Evolutionary conservation across 2,797 vertebrate species (phyloP).

Genomic region (Calcarius lapponicus): DNA sequence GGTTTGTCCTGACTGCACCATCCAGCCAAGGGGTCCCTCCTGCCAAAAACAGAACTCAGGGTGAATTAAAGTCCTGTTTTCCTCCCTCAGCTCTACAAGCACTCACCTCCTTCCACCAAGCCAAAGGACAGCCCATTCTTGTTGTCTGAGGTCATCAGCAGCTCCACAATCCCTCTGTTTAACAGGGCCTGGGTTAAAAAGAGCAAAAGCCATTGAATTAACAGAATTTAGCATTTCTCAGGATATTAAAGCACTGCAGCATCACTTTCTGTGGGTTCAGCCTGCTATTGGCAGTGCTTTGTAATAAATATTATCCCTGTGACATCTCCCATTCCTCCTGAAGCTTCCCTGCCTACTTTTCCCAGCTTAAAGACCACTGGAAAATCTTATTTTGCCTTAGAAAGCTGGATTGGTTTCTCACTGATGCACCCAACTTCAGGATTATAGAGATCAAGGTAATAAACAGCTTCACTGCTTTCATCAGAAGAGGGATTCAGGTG

Average conservation of each 20-base stretch:
- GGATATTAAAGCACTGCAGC: neutral
- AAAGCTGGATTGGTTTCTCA: neutral
- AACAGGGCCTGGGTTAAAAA: slow-evolving; percentile 81
- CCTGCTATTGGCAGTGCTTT: neutral
- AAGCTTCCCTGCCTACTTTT: neutral
- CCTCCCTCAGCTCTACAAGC: neutral
- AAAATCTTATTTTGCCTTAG: neutral
- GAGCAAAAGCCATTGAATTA: neutral
- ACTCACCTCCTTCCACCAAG: slow-evolving; percentile 84
- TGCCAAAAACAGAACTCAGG: neutral
- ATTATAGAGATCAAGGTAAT: neutral
- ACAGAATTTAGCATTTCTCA: neutral
- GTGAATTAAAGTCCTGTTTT: neutral
- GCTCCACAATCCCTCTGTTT: slow-evolving; percentile 85
- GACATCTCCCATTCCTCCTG: neutral
- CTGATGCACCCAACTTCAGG: neutral
- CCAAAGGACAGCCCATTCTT: slow-evolving; percentile 78
- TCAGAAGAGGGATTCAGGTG: neutral
- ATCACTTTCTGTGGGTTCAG: neutral
- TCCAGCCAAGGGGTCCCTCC: neutral
- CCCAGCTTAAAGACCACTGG: neutral
- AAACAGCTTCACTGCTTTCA: neutral
- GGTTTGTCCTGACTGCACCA: neutral
- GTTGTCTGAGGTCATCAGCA: slow-evolving; percentile 88
- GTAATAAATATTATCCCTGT: neutral